phyloP scores from a whole-genome alignment of 2,797 vertebrate species.

The Florisuga fusca region DNA sequence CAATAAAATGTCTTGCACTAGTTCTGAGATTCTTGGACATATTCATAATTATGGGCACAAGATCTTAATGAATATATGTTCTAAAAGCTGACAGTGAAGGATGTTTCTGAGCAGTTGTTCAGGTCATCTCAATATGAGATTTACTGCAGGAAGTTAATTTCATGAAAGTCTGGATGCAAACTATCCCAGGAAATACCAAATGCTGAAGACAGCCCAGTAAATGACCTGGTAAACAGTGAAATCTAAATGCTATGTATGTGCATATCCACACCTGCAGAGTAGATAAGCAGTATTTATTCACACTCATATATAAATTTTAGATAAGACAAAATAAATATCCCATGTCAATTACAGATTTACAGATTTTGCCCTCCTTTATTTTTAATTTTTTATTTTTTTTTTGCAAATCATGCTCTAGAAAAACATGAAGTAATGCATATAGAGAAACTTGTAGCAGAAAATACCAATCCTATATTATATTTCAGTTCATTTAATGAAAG shows the following conservation, averaged over 20 bases:
- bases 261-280: background rate
- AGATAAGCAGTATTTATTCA: conserved; percentile 39
- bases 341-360: conserved; percentile 7
- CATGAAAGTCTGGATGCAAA: background rate
- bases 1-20: background rate
- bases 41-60: background rate
- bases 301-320: background rate
- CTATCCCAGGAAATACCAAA: background rate
- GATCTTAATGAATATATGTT: background rate
- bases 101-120: background rate
- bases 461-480: background rate
- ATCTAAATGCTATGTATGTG: background rate
- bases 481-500: background rate
- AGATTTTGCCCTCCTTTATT: background rate
- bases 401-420: background rate
- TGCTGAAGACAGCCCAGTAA: background rate
- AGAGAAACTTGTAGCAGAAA: background rate
- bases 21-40: background rate
- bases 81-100: background rate
- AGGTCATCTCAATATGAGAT: background rate
- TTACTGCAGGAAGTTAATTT: background rate
- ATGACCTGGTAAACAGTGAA: background rate
- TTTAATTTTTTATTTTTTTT: background rate
- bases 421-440: background rate
- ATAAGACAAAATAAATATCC: conserved; percentile 10